phyloP scores from a whole-genome alignment of 2,888 invertebrate genomes.

The Pheosia gnoma region DNA sequence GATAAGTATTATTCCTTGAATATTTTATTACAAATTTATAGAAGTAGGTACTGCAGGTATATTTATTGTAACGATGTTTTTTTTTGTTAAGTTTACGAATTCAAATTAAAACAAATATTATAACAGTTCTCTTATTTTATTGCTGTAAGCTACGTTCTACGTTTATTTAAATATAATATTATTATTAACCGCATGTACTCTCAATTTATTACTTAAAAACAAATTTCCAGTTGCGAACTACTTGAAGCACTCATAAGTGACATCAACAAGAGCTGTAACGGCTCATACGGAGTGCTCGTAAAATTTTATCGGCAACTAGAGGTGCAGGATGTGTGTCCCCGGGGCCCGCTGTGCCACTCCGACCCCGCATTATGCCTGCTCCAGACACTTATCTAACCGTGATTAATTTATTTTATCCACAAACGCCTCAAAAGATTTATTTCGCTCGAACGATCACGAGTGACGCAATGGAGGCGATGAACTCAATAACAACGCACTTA shows the following conservation, averaged over 20 bases:
- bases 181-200: neutral
- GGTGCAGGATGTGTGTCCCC: conserved; percentile 65
- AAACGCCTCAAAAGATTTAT: conserved; percentile 57
- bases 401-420: conserved; percentile 76
- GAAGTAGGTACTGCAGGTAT: too few relatives aligned
- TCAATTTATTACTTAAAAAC: conserved; percentile 36
- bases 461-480: conserved; percentile 40
- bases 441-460: conserved; percentile 44
- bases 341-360: conserved; percentile 49
- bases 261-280: conserved; percentile 73
- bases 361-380: conserved; percentile 62
- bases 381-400: conserved; percentile 72
- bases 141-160: neutral
- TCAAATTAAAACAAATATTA: too few relatives aligned
- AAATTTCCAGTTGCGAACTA: conserved; percentile 61
- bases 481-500: conserved; percentile 24
- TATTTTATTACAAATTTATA: too few relatives aligned
- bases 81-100: too few relatives aligned
- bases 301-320: conserved; percentile 74
- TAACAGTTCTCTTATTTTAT: too few relatives aligned
- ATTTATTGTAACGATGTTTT: too few relatives aligned
- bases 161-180: too few relatives aligned
- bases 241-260: conserved; percentile 64
- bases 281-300: conserved; percentile 74
- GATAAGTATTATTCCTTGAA: too few relatives aligned